phyloP scores from a whole-genome alignment of 2,888 invertebrate species.

The Machimus rusticus region DNA sequence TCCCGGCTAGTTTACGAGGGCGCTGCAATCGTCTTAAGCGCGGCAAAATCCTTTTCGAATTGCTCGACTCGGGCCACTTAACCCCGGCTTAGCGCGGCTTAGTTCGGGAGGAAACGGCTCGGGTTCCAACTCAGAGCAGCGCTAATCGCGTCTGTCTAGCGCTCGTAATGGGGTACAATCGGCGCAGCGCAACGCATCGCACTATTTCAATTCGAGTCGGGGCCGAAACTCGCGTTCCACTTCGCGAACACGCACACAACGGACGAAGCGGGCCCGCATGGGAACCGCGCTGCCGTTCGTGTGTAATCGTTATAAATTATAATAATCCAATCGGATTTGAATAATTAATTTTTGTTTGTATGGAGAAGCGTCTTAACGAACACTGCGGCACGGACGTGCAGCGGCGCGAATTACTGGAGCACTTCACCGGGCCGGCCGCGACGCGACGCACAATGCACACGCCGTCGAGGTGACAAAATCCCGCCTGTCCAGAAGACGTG shows the following conservation, averaged over 20 bases:
- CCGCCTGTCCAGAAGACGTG: slow-evolving; percentile 9
- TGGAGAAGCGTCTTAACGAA: slow-evolving; percentile 18
- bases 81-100: slow-evolving; percentile 9
- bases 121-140: not conserved
- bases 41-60: slow-evolving; percentile 13
- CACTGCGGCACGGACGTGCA: slow-evolving; percentile 1
- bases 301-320: slow-evolving; percentile 61
- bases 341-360: slow-evolving; percentile 59
- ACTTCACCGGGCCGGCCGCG: not conserved
- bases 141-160: slow-evolving; percentile 19
- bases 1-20: not conserved
- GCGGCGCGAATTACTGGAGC: slow-evolving; percentile 18
- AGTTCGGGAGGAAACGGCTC: slow-evolving; percentile 23
- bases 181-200: slow-evolving; percentile 20
- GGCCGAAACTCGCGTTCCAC: slow-evolving; percentile 33
- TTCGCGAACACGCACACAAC: slow-evolving; percentile 10
- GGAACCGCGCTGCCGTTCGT: not conserved
- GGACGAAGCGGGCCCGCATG: not conserved
- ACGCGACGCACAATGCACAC: not conserved
- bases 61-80: slow-evolving; percentile 14
- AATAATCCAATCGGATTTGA: slow-evolving; percentile 65
- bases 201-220: not conserved
- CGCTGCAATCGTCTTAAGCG: not conserved
- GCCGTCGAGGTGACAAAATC: slow-evolving; percentile 5
- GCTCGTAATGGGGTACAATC: not conserved